Evolutionary conservation across 2,797 vertebrate species (phyloP).

Genomic region (Tapirus indicus): DNA sequence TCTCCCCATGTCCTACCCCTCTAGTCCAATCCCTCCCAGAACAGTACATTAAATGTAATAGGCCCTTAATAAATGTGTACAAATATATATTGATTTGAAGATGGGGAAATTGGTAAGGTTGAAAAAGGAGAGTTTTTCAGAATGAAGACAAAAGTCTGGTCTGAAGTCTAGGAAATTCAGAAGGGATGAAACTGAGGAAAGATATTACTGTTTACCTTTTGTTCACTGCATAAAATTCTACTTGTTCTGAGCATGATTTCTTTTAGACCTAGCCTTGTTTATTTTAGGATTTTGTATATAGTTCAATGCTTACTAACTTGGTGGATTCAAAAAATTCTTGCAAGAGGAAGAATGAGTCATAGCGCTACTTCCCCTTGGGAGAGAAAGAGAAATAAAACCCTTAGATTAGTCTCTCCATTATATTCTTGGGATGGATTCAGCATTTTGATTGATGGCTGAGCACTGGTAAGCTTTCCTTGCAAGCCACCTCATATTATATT

Average conservation of each 20-base stretch:
- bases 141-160: constrained; percentile 4
- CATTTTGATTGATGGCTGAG: constrained; percentile 75
- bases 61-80: not conserved
- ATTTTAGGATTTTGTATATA: constrained; percentile 54
- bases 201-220: constrained; percentile 5
- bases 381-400: constrained; percentile 50
- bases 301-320: constrained; percentile 50
- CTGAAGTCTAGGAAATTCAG: not conserved
- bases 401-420: constrained; percentile 66
- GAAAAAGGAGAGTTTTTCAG: constrained; percentile 34
- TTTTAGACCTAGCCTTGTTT: constrained; percentile 45
- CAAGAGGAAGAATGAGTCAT: constrained; percentile 73
- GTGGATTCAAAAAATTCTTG: constrained; percentile 67
- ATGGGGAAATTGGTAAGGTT: not conserved
- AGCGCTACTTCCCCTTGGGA: constrained; percentile 27
- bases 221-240: constrained; percentile 9
- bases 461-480: constrained; percentile 60
- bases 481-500: not conserved
- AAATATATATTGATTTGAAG: constrained; percentile 46
- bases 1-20: not conserved
- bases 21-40: not conserved
- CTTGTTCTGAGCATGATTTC: constrained; percentile 48
- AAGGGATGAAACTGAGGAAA: constrained; percentile 9
- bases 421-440: constrained; percentile 76
- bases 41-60: not conserved